phyloP scores from a whole-genome alignment of 2,113 vertebrate genomes.

The Tachycineta bicolor region DNA sequence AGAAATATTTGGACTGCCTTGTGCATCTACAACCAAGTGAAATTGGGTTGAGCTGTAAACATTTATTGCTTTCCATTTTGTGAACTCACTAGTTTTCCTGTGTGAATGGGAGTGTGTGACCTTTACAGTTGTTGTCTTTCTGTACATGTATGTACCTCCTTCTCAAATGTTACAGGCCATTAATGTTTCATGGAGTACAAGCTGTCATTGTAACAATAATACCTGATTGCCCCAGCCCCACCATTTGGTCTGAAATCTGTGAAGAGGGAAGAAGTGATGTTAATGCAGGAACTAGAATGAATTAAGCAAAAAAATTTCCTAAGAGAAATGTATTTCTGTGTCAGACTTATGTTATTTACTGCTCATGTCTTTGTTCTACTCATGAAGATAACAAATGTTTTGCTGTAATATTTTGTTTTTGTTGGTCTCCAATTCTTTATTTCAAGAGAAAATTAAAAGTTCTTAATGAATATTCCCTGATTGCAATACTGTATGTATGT shows the following conservation, averaged over 20 bases:
- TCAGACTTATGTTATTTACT: neutral
- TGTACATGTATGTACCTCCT: neutral
- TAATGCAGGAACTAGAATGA: neutral
- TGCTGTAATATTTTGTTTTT: neutral
- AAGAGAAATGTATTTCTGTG: neutral
- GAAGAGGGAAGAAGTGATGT: neutral
- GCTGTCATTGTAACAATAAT: neutral
- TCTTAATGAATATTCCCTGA: neutral
- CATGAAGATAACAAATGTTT: neutral
- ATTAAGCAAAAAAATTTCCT: neutral
- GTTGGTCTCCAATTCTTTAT: neutral
- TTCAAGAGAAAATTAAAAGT: neutral
- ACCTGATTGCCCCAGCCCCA: neutral
- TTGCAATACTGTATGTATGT: neutral
- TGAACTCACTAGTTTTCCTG: neutral
- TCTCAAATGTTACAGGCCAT: neutral
- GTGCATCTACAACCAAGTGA: neutral
- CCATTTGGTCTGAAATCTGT: neutral
- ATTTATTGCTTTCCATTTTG: neutral
- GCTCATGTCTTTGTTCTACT: neutral
- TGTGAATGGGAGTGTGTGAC: neutral
- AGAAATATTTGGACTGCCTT: neutral
- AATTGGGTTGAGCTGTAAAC: neutral
- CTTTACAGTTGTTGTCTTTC: neutral
- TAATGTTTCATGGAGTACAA: neutral